These are phyloP conservation scores for Crotalus helleri DNA, from an alignment of 2,113 vertebrate species.

Conservation along the genomic window DNA sequence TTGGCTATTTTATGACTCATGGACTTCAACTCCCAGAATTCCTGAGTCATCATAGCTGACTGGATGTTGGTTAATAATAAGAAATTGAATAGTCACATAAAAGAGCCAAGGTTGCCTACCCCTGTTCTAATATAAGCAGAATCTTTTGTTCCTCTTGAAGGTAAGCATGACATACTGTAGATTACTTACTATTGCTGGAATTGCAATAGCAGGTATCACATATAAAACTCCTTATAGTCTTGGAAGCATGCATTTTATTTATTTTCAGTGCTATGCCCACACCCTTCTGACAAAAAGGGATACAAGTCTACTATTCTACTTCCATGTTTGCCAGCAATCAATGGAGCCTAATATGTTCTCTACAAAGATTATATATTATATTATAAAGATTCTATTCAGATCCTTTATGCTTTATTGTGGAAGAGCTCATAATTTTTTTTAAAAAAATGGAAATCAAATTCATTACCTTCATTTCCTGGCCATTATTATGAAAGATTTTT, in stretches of 20 bases:
- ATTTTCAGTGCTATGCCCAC: not conserved
- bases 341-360: not conserved
- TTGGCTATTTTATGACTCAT: too few relatives aligned
- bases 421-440: not conserved
- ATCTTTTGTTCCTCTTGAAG: not conserved
- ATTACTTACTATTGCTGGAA: not conserved
- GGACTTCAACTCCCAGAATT: too few relatives aligned
- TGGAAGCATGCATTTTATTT: not conserved
- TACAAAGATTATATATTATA: not conserved
- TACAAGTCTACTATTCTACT: not conserved
- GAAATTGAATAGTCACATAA: too few relatives aligned
- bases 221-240: not conserved
- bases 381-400: not conserved
- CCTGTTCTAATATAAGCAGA: not conserved
- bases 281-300: not conserved
- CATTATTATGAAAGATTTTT: not conserved
- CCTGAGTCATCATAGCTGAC: too few relatives aligned
- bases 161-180: not conserved
- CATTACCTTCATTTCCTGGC: not conserved
- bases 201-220: not conserved
- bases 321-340: not conserved
- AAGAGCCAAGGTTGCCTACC: too few relatives aligned
- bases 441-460: not conserved
- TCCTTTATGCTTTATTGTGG: not conserved
- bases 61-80: too few relatives aligned